Base-by-base conservation (phyloP, 2,888 invertebrate genomes). In the Drosophila formosana region DNA sequence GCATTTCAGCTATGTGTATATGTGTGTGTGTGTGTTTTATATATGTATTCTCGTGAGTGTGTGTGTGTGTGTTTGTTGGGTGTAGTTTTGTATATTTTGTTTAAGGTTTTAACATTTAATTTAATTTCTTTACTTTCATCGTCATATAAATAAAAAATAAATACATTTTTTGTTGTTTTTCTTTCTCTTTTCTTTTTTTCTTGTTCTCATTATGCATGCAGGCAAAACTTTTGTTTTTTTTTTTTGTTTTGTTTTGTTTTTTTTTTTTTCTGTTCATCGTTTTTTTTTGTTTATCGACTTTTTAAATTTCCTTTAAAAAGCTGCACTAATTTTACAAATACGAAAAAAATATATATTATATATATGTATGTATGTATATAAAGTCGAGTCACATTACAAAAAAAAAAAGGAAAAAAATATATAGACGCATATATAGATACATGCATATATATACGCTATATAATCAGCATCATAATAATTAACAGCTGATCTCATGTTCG, bases 21-120 rank as follows among this genome's bases (percentile, higher is more conserved):
- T 75, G 43, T 69, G 49, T 56, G 32, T 63, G 37, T 74, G 52
- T 60, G 61, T 71, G 13, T 74, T 56, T 72, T 75, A 68, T 74
- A 39, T 53, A n/a, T 34, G 66, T 72, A 52, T 62, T 53, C 49
- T 47, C 37, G 34, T 45, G 6, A 52, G 7, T 47, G 34, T 57
- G 46, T 82, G 61, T 60, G 51, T 66, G 46, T 78, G 39, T 66
- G 18, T 18, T 18, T 18, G 18, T 18, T 18, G 18, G 18, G 18
- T 18, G 46, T 72, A 76, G 66, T 64, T 45, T 76, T 72, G 75
- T 81, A 88, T 80, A 83, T 81, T 80, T 87, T 68, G 80, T 89
- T 85, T 78, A 89, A 84, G 78, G 72, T 86, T 85, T 85, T 74
- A 88, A 88, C 86, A 88, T 85, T 85, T 86, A 83, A 86, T 83